Percentiles rank a stretch among this genome's conserved stretches.
phyloP scores from a whole-genome alignment of 2,888 invertebrate species.

The Mesochorus sp. region DNA sequence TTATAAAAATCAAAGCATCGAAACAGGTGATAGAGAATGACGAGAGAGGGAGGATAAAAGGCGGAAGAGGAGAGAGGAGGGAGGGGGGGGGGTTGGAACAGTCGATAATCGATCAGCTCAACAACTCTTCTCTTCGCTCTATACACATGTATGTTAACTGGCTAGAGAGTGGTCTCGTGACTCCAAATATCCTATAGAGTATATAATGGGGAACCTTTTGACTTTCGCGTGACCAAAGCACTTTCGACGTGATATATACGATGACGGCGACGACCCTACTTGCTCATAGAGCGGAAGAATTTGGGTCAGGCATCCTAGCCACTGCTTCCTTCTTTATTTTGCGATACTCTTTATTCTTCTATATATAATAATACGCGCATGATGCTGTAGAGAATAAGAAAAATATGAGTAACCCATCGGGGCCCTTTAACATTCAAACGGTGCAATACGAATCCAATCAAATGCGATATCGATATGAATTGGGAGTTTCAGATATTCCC shows the following conservation, averaged over 20 bases:
- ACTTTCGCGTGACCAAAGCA: conserved; percentile 59
- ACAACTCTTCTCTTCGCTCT: conserved; percentile 16
- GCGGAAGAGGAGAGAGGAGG: not conserved
- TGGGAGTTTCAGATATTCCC: too few species aligned
- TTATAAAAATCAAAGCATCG: not conserved
- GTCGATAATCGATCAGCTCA: conserved; percentile 49
- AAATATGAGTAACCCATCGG: not conserved
- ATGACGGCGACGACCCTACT: conserved; percentile 35
- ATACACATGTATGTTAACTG: not conserved
- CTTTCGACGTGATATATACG: conserved; percentile 25
- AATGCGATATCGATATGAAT: too few species aligned
- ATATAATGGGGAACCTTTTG: conserved; percentile 56
- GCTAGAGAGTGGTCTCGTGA: not conserved
- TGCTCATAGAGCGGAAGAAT: conserved; percentile 34
- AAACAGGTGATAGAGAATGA: conserved; percentile 35
- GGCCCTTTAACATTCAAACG: too few species aligned
- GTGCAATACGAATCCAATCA: too few species aligned
- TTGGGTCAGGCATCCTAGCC: conserved; percentile 45
- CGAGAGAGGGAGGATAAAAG: not conserved
- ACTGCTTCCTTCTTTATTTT: conserved; percentile 7
- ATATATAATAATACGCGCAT: not conserved
- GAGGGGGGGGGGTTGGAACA: not conserved
- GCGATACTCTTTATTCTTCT: not conserved
- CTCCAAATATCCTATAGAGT: not conserved
- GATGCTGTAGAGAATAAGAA: not conserved